These are phyloP conservation scores for Drosophila antonietae DNA, from an alignment of 2,888 invertebrate genomes.

Conservation along the genomic window DNA sequence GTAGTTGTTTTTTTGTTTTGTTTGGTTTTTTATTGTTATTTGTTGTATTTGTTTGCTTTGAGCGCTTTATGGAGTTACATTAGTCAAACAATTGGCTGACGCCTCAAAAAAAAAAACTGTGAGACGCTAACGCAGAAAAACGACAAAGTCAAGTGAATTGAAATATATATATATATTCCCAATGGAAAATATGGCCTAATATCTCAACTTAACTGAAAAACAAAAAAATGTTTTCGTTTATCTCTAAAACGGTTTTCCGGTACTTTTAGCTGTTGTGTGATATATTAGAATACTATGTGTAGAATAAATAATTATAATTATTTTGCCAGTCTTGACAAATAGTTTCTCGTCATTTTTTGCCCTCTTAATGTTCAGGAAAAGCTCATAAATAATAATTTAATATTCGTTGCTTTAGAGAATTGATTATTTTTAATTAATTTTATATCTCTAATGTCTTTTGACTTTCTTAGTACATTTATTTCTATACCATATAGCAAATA, in stretches of 20 bases:
- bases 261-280: not conserved
- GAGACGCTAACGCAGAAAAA: constrained; percentile 34
- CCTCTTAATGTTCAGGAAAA: not conserved
- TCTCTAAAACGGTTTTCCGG: not conserved
- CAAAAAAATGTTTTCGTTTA: not conserved
- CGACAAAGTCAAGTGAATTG: constrained; percentile 55
- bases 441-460: not conserved
- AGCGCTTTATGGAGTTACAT: constrained; percentile 46
- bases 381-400: not conserved
- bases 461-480: not conserved
- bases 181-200: constrained; percentile 23
- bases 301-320: not conserved
- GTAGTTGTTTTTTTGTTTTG: constrained; percentile 13
- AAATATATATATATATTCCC: constrained; percentile 3
- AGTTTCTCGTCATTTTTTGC: not conserved
- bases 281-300: not conserved
- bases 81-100: constrained; percentile 54
- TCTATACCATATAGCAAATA: not conserved
- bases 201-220: constrained; percentile 16
- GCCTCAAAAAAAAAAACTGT: constrained; percentile 18
- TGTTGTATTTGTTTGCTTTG: constrained; percentile 41
- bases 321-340: not conserved
- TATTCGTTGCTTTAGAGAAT: not conserved
- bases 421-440: not conserved
- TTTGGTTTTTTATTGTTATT: constrained; percentile 15